A percentile compares a stretch with the other conserved stretches of the same genome.
Evolutionary conservation across 2,113 vertebrate species (phyloP).

Genomic region (sheep (Ovis aries)): DNA sequence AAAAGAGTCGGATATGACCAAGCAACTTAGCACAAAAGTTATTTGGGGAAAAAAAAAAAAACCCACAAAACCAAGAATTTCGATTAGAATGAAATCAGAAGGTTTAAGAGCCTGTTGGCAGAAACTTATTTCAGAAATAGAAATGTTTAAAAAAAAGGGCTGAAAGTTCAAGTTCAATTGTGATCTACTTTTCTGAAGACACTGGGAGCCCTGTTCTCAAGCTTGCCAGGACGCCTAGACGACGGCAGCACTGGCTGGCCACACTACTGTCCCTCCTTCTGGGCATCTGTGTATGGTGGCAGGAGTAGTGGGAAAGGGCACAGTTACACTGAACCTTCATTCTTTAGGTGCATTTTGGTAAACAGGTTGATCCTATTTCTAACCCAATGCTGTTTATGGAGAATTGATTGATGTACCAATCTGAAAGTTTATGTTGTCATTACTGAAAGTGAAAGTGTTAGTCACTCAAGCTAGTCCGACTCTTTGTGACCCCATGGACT

Average conservation of each 20-base stretch:
- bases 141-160: neutral
- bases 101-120: neutral
- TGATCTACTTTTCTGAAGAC: neutral
- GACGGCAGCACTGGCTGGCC: neutral
- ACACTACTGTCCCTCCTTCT: neutral
- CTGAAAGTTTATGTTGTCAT: neutral
- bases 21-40: neutral
- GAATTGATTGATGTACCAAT: neutral
- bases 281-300: neutral
- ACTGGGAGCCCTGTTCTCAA: neutral
- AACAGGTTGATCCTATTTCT: neutral
- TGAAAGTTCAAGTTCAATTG: neutral
- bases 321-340: neutral
- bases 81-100: constrained; percentile 12
- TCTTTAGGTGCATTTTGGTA: neutral
- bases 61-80: neutral
- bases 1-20: neutral
- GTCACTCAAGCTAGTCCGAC: accelerated
- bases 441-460: neutral
- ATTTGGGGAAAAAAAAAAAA: neutral
- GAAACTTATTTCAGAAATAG: neutral
- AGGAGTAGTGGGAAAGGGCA: neutral
- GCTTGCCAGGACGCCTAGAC: neutral
- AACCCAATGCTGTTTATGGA: neutral
- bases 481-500: neutral